Evolutionary conservation across 2,797 vertebrate genomes (phyloP).

Genomic region (Pyrocephalus nanus): DNA sequence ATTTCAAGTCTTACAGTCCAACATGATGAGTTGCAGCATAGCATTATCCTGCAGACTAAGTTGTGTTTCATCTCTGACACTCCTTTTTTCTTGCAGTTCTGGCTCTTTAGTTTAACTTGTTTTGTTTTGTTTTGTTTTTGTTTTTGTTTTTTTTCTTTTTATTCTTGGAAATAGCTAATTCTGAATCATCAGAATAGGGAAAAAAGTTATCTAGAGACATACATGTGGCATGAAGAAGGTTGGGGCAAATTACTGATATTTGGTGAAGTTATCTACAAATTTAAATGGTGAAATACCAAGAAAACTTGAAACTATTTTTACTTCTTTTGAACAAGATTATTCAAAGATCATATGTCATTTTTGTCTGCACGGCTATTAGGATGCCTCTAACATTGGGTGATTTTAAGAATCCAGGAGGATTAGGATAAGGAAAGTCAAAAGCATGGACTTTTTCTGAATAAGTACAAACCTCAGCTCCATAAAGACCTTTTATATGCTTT

Average conservation of each 20-base stretch:
- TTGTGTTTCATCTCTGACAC: not conserved
- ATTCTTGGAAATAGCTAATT: not conserved
- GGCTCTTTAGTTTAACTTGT: not conserved
- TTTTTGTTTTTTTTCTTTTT: not conserved
- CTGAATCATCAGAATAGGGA: not conserved
- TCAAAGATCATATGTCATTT: not conserved
- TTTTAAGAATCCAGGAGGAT: not conserved
- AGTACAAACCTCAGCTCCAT: not conserved
- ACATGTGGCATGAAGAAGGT: not conserved
- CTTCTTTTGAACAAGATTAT: not conserved
- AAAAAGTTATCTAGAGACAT: not conserved
- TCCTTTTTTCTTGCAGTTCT: not conserved
- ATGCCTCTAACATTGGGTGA: not conserved
- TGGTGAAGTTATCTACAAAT: not conserved
- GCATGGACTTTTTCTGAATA: accelerated
- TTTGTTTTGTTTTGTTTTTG: not conserved
- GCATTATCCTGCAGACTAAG: not conserved
- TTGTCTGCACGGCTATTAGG: not conserved
- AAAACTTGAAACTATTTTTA: not conserved
- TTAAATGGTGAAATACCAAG: not conserved
- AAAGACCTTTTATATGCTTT: not conserved
- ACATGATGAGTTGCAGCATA: not conserved
- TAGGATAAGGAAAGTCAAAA: not conserved
- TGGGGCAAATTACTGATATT: not conserved
- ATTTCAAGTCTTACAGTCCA: not conserved